A percentile compares a stretch with the other conserved stretches of the same genome.
Evolutionary conservation across 2,113 vertebrate genomes (phyloP).

Genomic region (Fregata magnificens): DNA sequence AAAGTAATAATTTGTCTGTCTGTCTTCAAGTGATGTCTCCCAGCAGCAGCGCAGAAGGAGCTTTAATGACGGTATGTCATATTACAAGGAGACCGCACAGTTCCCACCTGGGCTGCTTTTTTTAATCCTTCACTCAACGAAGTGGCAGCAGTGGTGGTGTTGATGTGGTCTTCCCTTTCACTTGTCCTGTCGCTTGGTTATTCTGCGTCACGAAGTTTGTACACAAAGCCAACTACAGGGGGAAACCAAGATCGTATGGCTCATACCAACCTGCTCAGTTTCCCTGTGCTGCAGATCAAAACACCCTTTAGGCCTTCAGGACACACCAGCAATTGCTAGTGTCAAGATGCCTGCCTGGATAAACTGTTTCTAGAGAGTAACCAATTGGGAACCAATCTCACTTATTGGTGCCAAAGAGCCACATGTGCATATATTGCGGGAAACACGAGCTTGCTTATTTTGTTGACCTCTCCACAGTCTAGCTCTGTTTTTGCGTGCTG

Average conservation of each 20-base stretch:
- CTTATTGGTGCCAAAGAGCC: neutral
- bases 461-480: neutral
- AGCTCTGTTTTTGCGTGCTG: neutral
- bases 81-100: fast-evolving
- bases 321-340: neutral
- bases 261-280: neutral
- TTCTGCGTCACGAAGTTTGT: neutral
- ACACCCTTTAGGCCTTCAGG: neutral
- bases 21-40: neutral
- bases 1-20: slow-evolving; percentile 6
- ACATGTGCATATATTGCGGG: neutral
- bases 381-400: neutral
- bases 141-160: neutral
- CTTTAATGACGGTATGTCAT: neutral
- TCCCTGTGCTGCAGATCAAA: neutral
- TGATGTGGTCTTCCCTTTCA: neutral
- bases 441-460: neutral
- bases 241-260: neutral
- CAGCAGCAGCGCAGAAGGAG: neutral
- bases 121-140: neutral
- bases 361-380: neutral
- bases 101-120: neutral
- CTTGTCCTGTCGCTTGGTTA: neutral
- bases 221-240: neutral
- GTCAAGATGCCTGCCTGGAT: neutral